phyloP scores from a whole-genome alignment of 2,888 invertebrate species.

The Drosophila melanocephala region DNA sequence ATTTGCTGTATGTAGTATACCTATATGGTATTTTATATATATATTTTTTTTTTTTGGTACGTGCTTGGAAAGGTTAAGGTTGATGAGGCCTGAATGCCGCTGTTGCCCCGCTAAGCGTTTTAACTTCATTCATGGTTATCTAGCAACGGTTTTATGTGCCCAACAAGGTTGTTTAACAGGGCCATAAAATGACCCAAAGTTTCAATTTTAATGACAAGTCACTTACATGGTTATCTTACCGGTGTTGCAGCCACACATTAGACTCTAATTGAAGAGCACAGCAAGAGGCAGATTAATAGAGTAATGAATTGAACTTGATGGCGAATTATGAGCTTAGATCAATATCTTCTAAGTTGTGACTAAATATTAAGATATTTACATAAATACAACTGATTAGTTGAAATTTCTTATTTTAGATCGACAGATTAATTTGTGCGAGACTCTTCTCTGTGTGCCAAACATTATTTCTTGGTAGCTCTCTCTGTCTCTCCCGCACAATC shows the following conservation, averaged over 20 bases:
- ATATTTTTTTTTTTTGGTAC: constrained; percentile 54
- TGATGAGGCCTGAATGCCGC: constrained; percentile 35
- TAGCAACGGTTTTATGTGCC: constrained; percentile 49
- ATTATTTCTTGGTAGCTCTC: neutral
- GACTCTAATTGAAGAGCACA: constrained; percentile 51
- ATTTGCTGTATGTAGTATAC: neutral
- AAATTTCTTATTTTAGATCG: constrained; percentile 11
- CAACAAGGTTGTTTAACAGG: constrained; percentile 41
- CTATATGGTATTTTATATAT: neutral
- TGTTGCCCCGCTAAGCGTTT: constrained; percentile 1
- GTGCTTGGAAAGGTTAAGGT: constrained; percentile 59
- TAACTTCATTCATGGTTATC: constrained; percentile 51
- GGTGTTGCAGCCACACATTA: constrained; percentile 41
- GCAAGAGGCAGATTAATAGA: neutral
- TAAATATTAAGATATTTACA: neutral
- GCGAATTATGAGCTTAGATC: neutral
- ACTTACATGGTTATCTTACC: constrained; percentile 60
- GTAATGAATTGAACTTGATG: neutral
- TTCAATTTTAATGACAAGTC: constrained; percentile 78
- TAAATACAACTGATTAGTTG: neutral
- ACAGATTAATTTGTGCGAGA: neutral
- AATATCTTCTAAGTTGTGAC: neutral
- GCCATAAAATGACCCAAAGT: constrained; percentile 71
- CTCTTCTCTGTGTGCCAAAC: neutral
- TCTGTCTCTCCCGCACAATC: neutral